Evolutionary conservation across 2,888 invertebrate species (phyloP).

Genomic region (Troilus luridus): DNA sequence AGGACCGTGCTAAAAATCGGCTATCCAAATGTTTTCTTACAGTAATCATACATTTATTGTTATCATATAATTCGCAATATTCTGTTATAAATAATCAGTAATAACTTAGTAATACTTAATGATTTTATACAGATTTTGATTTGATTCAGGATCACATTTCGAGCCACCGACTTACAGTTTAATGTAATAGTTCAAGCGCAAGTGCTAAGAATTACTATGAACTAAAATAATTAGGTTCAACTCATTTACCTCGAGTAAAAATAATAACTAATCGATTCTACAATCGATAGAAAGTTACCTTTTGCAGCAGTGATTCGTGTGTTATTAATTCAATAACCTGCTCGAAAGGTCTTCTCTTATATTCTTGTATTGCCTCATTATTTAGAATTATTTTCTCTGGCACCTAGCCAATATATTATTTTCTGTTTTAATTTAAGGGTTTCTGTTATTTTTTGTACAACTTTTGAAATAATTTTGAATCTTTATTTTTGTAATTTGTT

Average conservation of each 20-base stretch:
- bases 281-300: not conserved
- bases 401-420: not conserved
- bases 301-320: not conserved
- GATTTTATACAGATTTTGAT: too few relatives aligned
- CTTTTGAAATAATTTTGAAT: not conserved
- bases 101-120: too few relatives aligned
- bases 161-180: too few relatives aligned
- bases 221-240: not conserved
- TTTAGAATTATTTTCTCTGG: not conserved
- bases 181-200: too few relatives aligned
- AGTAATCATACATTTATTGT: too few relatives aligned
- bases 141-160: too few relatives aligned
- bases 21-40: too few relatives aligned
- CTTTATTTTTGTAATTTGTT: not conserved
- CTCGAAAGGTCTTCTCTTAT: not conserved
- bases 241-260: not conserved
- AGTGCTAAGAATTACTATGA: not conserved
- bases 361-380: not conserved
- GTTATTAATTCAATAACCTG: conserved; percentile 49
- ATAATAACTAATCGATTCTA: not conserved
- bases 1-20: too few relatives aligned
- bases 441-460: not conserved
- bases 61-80: too few relatives aligned
- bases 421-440: not conserved
- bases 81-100: too few relatives aligned